These are phyloP conservation scores for Limenitis camilla DNA, from an alignment of 2,888 invertebrate species.

Conservation along the genomic window DNA sequence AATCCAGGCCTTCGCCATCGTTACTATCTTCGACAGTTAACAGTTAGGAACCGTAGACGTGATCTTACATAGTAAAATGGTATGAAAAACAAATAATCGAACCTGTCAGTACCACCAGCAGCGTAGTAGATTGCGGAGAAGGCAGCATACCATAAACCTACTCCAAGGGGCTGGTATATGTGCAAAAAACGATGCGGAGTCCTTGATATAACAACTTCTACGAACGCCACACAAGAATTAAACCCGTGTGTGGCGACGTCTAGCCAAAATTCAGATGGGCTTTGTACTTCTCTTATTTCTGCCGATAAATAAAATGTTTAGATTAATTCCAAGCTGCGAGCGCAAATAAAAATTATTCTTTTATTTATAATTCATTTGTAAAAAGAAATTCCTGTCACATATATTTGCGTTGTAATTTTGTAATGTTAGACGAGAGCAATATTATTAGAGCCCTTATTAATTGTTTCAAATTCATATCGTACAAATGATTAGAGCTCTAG, in stretches of 20 bases:
- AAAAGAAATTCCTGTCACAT: too few species aligned
- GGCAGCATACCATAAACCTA: conserved; percentile 79
- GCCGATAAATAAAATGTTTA: not conserved
- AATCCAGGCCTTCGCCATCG: not conserved
- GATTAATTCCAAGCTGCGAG: not conserved
- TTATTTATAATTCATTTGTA: too few species aligned
- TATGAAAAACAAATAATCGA: conserved; percentile 21
- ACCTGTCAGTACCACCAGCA: conserved; percentile 85
- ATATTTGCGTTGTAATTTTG: too few species aligned
- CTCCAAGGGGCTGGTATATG: conserved; percentile 78
- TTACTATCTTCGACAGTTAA: not conserved
- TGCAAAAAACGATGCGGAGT: conserved; percentile 73
- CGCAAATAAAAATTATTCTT: not conserved
- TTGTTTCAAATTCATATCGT: too few species aligned
- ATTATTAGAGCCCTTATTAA: too few species aligned
- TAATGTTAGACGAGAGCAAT: too few species aligned
- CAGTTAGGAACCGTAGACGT: not conserved
- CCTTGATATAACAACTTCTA: conserved; percentile 79
- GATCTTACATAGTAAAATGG: too few species aligned
- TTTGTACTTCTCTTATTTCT: conserved; percentile 18
- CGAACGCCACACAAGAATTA: conserved; percentile 81
- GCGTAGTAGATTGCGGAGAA: conserved; percentile 82
- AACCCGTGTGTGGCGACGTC: conserved; percentile 69
- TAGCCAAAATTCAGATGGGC: conserved; percentile 36
- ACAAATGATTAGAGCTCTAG: too few species aligned